A percentile compares a stretch with the other conserved stretches of the same genome.
phyloP scores from a whole-genome alignment of 2,113 vertebrate species.

The Motacilla tschutschensis region DNA sequence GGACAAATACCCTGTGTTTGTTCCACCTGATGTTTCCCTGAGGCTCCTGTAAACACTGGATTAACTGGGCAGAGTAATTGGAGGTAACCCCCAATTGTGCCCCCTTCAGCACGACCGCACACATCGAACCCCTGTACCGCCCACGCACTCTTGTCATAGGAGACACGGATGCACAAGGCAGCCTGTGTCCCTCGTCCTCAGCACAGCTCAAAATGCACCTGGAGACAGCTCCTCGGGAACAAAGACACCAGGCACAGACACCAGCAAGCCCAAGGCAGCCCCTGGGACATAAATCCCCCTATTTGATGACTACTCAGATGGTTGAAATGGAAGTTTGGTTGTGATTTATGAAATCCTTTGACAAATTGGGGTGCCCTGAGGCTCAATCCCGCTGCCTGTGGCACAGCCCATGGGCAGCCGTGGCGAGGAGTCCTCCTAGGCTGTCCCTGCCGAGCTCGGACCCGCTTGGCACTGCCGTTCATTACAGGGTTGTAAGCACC shows the following conservation, averaged over 20 bases:
- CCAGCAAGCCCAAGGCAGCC: not conserved
- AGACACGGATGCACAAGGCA: not conserved
- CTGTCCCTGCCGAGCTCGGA: not conserved
- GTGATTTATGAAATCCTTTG: not conserved
- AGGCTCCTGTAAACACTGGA: not conserved
- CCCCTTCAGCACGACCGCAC: not conserved
- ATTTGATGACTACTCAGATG: accelerated
- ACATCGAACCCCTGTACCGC: accelerated
- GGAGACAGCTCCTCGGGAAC: not conserved
- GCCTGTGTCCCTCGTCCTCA: not conserved
- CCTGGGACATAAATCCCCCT: accelerated
- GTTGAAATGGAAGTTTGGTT: not conserved
- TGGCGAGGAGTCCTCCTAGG: not conserved
- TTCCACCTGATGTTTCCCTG: not conserved
- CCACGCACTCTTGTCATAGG: not conserved
- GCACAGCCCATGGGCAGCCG: not conserved
- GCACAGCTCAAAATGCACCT: not conserved
- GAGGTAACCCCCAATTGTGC: not conserved
- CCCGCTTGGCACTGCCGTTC: not conserved
- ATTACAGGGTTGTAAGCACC: accelerated
- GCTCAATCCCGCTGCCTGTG: not conserved
- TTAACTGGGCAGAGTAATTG: not conserved
- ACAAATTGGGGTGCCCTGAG: not conserved
- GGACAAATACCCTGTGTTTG: not conserved
- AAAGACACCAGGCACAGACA: not conserved